Evolutionary conservation across 2,113 vertebrate genomes (phyloP).

Genomic region (Camarhynchus parvulus): DNA sequence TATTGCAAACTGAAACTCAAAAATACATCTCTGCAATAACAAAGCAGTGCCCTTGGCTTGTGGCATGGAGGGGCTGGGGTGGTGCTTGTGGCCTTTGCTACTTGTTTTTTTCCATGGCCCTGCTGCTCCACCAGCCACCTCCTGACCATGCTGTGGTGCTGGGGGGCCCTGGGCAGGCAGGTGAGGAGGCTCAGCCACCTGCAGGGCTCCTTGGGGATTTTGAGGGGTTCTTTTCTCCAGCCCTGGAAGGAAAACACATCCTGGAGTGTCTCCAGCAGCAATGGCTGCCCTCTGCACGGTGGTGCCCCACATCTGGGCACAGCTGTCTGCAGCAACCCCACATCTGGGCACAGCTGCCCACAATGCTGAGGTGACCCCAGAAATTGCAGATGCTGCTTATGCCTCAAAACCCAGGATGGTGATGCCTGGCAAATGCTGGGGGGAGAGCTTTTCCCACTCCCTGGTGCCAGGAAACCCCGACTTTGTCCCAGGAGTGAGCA

Average conservation of each 20-base stretch:
- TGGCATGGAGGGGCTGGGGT: not conserved
- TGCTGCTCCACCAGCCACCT: not conserved
- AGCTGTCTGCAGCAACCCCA: not conserved
- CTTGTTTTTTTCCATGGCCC: not conserved
- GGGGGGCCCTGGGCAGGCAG: not conserved
- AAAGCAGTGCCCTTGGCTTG: not conserved
- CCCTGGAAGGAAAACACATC: not conserved
- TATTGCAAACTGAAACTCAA: not conserved
- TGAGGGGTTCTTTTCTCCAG: not conserved
- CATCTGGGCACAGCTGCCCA: not conserved
- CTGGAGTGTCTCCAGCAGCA: not conserved
- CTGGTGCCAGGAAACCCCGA: rapidly evolving
- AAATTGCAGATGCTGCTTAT: not conserved
- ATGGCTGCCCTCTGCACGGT: not conserved
- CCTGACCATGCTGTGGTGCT: rapidly evolving
- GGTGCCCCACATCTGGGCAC: not conserved
- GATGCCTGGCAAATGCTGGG: not conserved
- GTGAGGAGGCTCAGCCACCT: rapidly evolving
- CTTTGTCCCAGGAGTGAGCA: rapidly evolving
- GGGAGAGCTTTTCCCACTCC: not conserved
- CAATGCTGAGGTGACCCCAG: not conserved
- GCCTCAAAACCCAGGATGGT: not conserved
- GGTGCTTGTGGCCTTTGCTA: not conserved
- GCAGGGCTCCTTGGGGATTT: not conserved
- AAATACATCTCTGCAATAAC: not conserved